These are phyloP conservation scores for Octomys mimax DNA, from an alignment of 2,797 vertebrate genomes.

Conservation along the genomic window DNA sequence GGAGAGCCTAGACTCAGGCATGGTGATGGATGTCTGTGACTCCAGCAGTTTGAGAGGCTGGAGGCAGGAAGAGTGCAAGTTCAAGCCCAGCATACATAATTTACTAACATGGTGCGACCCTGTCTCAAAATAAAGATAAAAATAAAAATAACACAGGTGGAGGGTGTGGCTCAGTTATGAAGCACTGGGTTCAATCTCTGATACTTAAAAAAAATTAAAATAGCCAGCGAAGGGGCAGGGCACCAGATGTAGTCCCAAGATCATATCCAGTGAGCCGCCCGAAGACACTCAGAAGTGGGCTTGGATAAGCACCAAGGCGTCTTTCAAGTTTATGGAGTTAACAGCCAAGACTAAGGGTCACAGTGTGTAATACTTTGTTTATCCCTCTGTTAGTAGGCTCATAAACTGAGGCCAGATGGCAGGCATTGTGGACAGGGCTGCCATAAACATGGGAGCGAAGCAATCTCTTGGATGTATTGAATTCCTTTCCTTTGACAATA, in stretches of 20 bases:
- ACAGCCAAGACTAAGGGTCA: neutral
- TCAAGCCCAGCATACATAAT: neutral
- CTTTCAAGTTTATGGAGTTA: neutral
- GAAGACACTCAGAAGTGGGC: neutral
- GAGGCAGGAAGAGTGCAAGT: neutral
- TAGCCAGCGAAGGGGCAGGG: neutral
- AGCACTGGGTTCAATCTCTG: neutral
- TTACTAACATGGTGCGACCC: neutral
- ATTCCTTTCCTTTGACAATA: neutral
- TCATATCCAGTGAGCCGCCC: neutral
- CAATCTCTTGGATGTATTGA: neutral
- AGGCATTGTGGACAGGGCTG: neutral
- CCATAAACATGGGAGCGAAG: no score
- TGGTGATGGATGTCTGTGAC: neutral
- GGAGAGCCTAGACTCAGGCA: neutral
- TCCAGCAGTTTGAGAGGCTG: neutral
- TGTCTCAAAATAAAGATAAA: neutral
- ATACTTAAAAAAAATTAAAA: neutral
- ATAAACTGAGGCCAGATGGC: neutral
- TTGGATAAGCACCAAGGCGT: neutral
- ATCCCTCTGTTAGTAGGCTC: neutral
- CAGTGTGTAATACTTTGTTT: neutral
- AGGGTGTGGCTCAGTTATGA: neutral
- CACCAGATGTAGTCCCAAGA: neutral
- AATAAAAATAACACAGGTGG: neutral